Conservation (phyloP, 2,797 vertebrate genomes). For the Pelobates cultripes region DNA sequence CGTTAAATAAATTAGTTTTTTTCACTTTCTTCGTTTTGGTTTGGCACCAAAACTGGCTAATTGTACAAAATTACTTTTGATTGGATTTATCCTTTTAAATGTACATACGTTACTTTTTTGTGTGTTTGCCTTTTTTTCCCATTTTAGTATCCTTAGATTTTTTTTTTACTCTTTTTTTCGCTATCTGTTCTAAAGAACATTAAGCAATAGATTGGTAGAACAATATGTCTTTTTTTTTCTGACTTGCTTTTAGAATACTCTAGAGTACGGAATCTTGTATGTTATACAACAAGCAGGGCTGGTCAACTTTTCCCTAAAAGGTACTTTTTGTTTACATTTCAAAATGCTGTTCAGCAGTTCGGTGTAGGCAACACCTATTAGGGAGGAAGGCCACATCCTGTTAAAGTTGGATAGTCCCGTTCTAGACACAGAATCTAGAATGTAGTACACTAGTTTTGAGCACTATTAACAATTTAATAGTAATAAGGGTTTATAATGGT, state of each 20-base stretch:
- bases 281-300: neutral
- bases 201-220: slow-evolving; percentile 71
- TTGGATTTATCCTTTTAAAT: neutral
- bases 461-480: slow-evolving; percentile 65
- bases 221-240: slow-evolving; percentile 57
- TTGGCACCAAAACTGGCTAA: slow-evolving; percentile 20
- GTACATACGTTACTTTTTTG: slow-evolving; percentile 2
- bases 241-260: slow-evolving; percentile 28
- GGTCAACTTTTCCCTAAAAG: neutral
- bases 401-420: neutral
- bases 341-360: neutral
- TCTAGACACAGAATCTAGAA: slow-evolving; percentile 50
- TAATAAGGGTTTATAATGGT: slow-evolving; percentile 59
- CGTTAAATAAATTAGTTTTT: neutral
- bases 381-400: neutral
- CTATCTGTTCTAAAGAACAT: slow-evolving; percentile 59
- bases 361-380: neutral
- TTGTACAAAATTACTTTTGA: slow-evolving; percentile 10
- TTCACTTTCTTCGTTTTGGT: slow-evolving; percentile 5
- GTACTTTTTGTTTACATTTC: neutral
- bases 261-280: slow-evolving; percentile 47
- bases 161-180: slow-evolving; percentile 7
- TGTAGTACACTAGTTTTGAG: slow-evolving; percentile 59
- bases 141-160: neutral
- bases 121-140: neutral